Percentiles rank a stretch among this genome's conserved stretches.
Conservation (phyloP, 2,888 invertebrate species). For the Tiphia femorata region DNA sequence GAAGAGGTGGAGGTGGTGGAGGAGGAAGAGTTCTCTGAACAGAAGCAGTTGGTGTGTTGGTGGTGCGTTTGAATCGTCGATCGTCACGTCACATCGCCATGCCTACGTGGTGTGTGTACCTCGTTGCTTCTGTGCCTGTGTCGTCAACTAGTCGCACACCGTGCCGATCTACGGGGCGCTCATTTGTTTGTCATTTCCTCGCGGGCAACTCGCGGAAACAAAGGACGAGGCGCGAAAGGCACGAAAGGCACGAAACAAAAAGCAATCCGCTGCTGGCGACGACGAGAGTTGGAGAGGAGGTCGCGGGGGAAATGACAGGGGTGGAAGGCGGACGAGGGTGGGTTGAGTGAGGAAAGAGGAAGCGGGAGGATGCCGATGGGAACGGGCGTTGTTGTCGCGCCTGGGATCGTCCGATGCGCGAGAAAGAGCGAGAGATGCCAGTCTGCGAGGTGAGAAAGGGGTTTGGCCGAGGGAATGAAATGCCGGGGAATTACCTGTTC, state of each 20-base stretch:
- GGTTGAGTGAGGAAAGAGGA: conserved; percentile 3
- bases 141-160: too few relatives aligned
- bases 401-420: too few relatives aligned
- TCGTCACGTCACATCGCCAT: conserved; percentile 40
- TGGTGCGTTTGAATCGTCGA: conserved; percentile 37
- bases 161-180: conserved; percentile 44
- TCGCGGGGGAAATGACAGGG: conserved; percentile 4
- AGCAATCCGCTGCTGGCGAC: conserved; percentile 48
- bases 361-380: conserved; percentile 27
- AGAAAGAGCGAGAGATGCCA: conserved; percentile 27
- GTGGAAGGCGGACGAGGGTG: conserved; percentile 3
- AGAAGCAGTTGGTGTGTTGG: too few relatives aligned
- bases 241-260: conserved; percentile 59
- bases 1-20: too few relatives aligned
- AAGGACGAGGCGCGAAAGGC: conserved; percentile 51
- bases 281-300: conserved; percentile 7
- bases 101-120: too few relatives aligned
- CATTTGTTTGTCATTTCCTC: conserved; percentile 68
- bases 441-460: conserved; percentile 20
- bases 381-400: conserved; percentile 37
- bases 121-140: too few relatives aligned
- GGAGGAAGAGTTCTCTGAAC: too few relatives aligned
- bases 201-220: conserved; percentile 60
- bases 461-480: conserved; percentile 45
- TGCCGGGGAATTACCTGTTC: conserved; percentile 63